These are phyloP conservation scores for Drosophila rellima DNA, from an alignment of 2,888 invertebrate species.

Conservation along the genomic window DNA sequence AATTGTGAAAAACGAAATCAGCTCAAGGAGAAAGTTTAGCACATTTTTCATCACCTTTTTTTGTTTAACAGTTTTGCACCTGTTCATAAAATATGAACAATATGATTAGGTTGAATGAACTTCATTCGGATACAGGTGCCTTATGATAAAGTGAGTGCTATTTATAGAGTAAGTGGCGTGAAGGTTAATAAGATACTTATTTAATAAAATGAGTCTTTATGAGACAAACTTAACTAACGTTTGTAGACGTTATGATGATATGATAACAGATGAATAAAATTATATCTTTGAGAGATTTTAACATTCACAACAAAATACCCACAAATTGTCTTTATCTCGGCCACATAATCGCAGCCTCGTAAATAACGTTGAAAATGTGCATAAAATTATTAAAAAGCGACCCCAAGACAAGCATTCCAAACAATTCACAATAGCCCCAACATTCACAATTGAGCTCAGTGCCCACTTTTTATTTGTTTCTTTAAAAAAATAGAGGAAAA, in stretches of 20 bases:
- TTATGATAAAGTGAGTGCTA: slow-evolving; percentile 18
- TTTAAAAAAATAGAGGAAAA: not conserved
- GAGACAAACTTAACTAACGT: slow-evolving; percentile 9
- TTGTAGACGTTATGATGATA: not conserved
- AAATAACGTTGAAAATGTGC: slow-evolving; percentile 21
- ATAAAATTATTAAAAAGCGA: slow-evolving; percentile 34
- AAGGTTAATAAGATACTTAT: slow-evolving; percentile 31
- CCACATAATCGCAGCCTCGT: slow-evolving; percentile 32
- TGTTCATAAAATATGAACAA: slow-evolving; percentile 27
- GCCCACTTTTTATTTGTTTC: slow-evolving; percentile 4
- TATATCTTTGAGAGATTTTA: slow-evolving; percentile 4
- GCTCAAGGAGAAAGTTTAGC: slow-evolving; percentile 67
- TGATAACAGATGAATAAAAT: not conserved
- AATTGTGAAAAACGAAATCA: slow-evolving; percentile 50
- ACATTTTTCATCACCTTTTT: slow-evolving; percentile 43
- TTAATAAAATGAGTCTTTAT: slow-evolving; percentile 15
- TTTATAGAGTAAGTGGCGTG: slow-evolving; percentile 9
- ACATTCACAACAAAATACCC: slow-evolving; percentile 36
- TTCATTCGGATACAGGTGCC: slow-evolving; percentile 21
- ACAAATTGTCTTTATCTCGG: slow-evolving; percentile 42
- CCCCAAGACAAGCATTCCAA: slow-evolving; percentile 40
- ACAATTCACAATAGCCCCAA: slow-evolving; percentile 42
- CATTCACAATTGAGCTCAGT: slow-evolving; percentile 31
- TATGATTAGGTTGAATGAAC: slow-evolving; percentile 43
- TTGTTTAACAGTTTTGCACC: slow-evolving; percentile 41